Evolutionary conservation across 2,113 vertebrate genomes (phyloP), one percentile per base, ranked within the genome.

Genomic region (Anhinga anhinga): DNA sequence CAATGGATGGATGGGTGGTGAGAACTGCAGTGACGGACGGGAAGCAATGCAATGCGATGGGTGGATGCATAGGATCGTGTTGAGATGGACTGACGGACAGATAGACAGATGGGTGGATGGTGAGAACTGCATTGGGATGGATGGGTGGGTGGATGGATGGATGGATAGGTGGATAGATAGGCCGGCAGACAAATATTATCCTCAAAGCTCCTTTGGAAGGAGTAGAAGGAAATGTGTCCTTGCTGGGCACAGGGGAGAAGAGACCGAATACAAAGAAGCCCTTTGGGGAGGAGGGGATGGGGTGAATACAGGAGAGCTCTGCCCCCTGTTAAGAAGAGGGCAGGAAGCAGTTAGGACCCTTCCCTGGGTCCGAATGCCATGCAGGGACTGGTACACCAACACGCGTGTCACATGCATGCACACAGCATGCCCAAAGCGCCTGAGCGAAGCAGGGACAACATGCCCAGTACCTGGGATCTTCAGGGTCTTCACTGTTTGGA

Each of bases 401-500:
- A 74, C 5, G 3, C 29, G 6, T 8, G 29, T 61, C 91, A 70
- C 58, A 15, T 23, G 26, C 86, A 52, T 27, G 56, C 45, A 78
- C 58, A 66, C 52, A 13, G 26, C 70, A 63, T 15, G 74, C 76
- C 93, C 88, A 36, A 25, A 61, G 62, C 63, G 69, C 27, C 50
- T 27, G 42, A 50, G 47, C 0, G 1, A 13, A 34, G 34, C 59
- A 7, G 47, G 42, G 18, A 6, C 12, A 8, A 76, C 95, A 23
- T 7, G 0, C 9, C 30, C 53, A 3, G 0, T 97, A 96, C 86
- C 96, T 69, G 73, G 62, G 13, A 11, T 97, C 96, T 27, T 94
- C 96, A 1, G 94, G 93, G 15, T 97, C 96, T 16, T 97, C 95
- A 0, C 97, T 97, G 94, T 50, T 62, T 56, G 88, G 76, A 78